phyloP scores from a whole-genome alignment of 92 coral and sea anemone genomes.

The Epizoanthus fatuus region DNA sequence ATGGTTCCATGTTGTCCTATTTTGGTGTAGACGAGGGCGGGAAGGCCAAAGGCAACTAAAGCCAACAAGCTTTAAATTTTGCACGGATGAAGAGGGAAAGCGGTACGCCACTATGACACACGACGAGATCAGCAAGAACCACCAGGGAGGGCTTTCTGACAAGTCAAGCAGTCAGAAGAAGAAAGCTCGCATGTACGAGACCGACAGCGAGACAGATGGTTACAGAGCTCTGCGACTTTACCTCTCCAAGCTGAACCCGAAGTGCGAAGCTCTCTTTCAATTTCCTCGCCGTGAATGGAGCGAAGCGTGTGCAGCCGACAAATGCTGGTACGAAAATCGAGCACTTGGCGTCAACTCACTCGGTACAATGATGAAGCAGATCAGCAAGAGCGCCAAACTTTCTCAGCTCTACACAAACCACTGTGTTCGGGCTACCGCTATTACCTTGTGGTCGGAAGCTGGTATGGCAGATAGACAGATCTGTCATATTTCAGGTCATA shows the following conservation, averaged over 20 bases:
- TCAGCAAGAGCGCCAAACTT: conserved; percentile 37
- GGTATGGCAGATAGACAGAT: conserved; percentile 58
- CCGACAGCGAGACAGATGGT: conserved; percentile 52
- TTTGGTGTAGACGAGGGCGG: conserved; percentile 68
- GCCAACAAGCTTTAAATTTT: conserved; percentile 48
- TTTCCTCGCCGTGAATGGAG: conserved; percentile 63
- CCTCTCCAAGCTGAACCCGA: conserved; percentile 55
- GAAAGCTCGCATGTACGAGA: conserved; percentile 62
- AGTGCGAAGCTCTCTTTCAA: conserved; percentile 67
- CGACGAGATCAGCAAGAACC: conserved; percentile 48
- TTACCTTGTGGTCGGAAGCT: conserved; percentile 69
- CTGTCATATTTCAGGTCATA: conserved; percentile 62
- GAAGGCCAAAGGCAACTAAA: conserved; percentile 60
- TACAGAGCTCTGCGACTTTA: conserved; percentile 50
- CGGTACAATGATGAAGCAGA: conserved; percentile 55
- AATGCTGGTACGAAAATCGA: conserved; percentile 65
- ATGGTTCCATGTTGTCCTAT: conserved; percentile 55
- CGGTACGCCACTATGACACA: conserved; percentile 30
- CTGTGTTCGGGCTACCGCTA: conserved; percentile 59
- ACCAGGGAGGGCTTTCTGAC: conserved; percentile 46
- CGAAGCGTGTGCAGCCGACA: conserved; percentile 19
- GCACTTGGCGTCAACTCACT: conserved; percentile 69
- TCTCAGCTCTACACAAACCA: conserved; percentile 62
- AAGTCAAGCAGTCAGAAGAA: conserved; percentile 14
- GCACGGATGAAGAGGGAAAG: conserved; percentile 38